Base-by-base conservation (phyloP, 2,113 vertebrate species). In the Garra rufa region DNA sequence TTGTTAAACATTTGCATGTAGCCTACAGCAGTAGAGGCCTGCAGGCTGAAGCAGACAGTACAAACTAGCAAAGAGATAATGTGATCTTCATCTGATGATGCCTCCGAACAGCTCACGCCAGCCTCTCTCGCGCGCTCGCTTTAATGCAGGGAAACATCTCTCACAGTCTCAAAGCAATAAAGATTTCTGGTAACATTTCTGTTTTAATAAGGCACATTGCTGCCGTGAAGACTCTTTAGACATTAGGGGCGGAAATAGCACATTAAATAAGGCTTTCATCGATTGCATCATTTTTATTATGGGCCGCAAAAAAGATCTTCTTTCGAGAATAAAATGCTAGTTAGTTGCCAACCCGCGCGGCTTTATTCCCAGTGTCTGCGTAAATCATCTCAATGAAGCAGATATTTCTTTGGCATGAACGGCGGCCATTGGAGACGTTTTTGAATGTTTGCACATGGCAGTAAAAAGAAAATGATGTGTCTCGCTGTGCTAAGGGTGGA, bases 161-260 rank as follows among this genome's bases (percentile, higher is more conserved):
- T 85, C 67, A 21, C 2, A 75, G 80, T 87, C 78, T 87, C 86
- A 82, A 80, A 87, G 83, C 79, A 85, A 87, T 87, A 85, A 85
- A 79, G 77, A 85, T 78, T 28, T 59, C 77, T 85, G 78, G 65
- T 78, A 34, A 70, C 73, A 30, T 83, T 83, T 85, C 79, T 87
- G 55, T 75, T 83, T 83, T 85, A 85, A 87, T 83, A 87, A 87
- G 75, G 81, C 83, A 76, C 83, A 79, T 55, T 44, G 57, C 80
- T 14, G 19, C 75, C n/a, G 26, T 74, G 19, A 83, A 85, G 77
- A 57, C 71, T 78, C 86, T 82, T 87, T 76, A 70, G 61, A 61
- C 57, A 41, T 83, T 75, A 81, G 46, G 67, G 46, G 28, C 1
- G n/a, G 57, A 76, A 84, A 79, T 24, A 63, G 10, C 63, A 59